Percentiles rank a stretch among this genome's conserved stretches.
phyloP scores from a whole-genome alignment of 2,888 invertebrate genomes.

The Pomacea canaliculata region DNA sequence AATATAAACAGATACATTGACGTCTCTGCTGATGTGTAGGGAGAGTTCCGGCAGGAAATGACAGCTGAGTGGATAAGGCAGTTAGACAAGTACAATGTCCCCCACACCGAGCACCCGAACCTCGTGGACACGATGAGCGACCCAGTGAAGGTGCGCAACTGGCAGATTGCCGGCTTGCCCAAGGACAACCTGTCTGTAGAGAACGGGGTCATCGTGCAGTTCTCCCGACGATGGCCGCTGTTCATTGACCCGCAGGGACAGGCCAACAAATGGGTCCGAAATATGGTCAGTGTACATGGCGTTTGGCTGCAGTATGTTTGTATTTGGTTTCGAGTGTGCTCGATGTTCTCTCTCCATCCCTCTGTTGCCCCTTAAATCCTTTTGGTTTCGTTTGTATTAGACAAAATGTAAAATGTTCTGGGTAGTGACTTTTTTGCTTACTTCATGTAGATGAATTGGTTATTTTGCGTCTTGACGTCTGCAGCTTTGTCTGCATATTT shows the following conservation, averaged over 20 bases:
- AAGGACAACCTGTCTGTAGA: slow-evolving; percentile 70
- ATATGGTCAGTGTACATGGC: slow-evolving; percentile 55
- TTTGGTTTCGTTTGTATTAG: too few relatives aligned
- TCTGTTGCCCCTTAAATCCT: background rate
- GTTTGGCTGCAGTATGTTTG: background rate
- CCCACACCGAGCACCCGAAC: slow-evolving; percentile 66
- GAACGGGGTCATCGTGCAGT: slow-evolving; percentile 70
- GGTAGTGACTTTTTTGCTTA: too few relatives aligned
- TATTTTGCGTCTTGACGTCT: too few relatives aligned
- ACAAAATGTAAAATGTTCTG: too few relatives aligned
- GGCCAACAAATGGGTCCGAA: slow-evolving; percentile 71
- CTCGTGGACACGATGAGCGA: slow-evolving; percentile 67
- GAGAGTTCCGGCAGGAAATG: slow-evolving; percentile 66
- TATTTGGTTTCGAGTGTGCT: background rate
- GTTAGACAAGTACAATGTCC: slow-evolving; percentile 63
- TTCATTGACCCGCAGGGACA: slow-evolving; percentile 72
- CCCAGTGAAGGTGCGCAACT: slow-evolving; percentile 69
- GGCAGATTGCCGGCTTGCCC: slow-evolving; percentile 71
- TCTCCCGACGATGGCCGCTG: slow-evolving; percentile 68
- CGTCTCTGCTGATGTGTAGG: slow-evolving; percentile 43
- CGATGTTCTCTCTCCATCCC: background rate
- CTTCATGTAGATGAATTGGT: too few relatives aligned
- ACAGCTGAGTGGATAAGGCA: slow-evolving; percentile 63
- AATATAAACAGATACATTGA: too few relatives aligned
- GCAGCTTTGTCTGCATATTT: too few relatives aligned